phyloP scores from a whole-genome alignment of 2,888 invertebrate species.

The Lasioglossum morio region DNA sequence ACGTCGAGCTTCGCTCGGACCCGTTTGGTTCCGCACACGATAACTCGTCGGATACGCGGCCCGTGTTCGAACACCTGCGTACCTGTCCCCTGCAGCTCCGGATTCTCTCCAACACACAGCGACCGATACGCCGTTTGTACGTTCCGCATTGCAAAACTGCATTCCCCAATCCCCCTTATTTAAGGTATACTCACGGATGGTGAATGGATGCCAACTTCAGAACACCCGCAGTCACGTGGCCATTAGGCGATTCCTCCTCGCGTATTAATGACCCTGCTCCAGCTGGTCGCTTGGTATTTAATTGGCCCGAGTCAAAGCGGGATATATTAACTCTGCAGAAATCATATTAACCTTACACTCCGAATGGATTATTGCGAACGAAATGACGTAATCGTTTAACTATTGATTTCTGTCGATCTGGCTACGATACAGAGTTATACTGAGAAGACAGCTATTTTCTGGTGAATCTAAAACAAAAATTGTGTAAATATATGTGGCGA shows the following conservation, averaged over 20 bases:
- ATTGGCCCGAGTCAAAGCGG: not conserved
- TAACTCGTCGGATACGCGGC: constrained; percentile 30
- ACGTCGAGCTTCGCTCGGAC: not conserved
- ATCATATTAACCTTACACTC: not conserved
- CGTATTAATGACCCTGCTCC: not conserved
- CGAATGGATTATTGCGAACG: not conserved
- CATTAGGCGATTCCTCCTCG: not conserved
- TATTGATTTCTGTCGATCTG: too few species aligned
- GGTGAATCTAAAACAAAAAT: too few species aligned
- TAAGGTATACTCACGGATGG: constrained; percentile 6
- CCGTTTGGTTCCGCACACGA: constrained; percentile 25
- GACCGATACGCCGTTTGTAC: constrained; percentile 24
- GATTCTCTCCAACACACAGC: constrained; percentile 39
- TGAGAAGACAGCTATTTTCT: too few species aligned
- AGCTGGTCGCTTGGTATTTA: not conserved
- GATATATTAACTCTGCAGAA: not conserved
- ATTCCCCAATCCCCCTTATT: constrained; percentile 39
- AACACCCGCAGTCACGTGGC: constrained; percentile 19
- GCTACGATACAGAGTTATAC: too few species aligned
- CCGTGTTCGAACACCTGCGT: constrained; percentile 32
- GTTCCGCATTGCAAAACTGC: constrained; percentile 46
- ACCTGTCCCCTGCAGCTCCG: constrained; percentile 49
- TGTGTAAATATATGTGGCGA: too few species aligned
- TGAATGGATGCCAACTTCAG: constrained; percentile 26
- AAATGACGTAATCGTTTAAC: too few species aligned